A percentile compares a stretch with the other conserved stretches of the same genome.
Conservation (phyloP, 2,113 vertebrate genomes). For the Beaufortia kweichowensis region DNA sequence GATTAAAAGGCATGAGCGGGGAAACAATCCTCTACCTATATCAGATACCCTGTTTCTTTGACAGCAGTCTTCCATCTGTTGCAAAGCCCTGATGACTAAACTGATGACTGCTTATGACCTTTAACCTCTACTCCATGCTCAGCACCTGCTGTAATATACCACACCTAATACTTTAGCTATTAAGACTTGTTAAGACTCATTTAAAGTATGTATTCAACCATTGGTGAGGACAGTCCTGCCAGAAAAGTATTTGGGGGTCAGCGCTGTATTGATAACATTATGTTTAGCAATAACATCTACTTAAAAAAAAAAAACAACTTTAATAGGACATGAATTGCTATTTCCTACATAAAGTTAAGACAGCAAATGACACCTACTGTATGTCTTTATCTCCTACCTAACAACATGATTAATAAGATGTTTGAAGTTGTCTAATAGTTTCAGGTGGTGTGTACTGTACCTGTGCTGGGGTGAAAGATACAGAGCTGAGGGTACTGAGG, state of each 20-base stretch:
- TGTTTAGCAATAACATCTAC: too few relatives aligned
- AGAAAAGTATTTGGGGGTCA: too few relatives aligned
- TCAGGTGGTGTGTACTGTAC: conserved; percentile 54
- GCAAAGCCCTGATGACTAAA: background rate
- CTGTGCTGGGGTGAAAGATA: conserved; percentile 72
- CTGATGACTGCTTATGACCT: conserved; percentile 5
- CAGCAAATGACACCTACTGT: too few relatives aligned
- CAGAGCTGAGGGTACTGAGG: conserved; percentile 60
- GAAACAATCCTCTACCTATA: conserved; percentile 7
- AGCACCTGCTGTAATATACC: background rate
- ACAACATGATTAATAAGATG: too few relatives aligned
- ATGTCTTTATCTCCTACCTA: too few relatives aligned
- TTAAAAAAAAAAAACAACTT: too few relatives aligned
- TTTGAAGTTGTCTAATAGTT: too few relatives aligned
- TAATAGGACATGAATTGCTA: too few relatives aligned
- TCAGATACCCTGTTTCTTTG: conserved; percentile 37
- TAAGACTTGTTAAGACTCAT: background rate
- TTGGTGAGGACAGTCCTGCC: too few relatives aligned
- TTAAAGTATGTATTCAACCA: background rate
- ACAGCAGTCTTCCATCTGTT: conserved; percentile 53
- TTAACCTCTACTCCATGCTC: conserved; percentile 19
- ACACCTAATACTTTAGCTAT: background rate
- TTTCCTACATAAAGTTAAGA: too few relatives aligned
- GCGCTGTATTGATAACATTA: too few relatives aligned
- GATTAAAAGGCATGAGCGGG: conserved; percentile 35